A percentile compares a stretch with the other conserved stretches of the same genome.
phyloP scores from a whole-genome alignment of 2,888 invertebrate genomes.

The Drosophila birchii region DNA sequence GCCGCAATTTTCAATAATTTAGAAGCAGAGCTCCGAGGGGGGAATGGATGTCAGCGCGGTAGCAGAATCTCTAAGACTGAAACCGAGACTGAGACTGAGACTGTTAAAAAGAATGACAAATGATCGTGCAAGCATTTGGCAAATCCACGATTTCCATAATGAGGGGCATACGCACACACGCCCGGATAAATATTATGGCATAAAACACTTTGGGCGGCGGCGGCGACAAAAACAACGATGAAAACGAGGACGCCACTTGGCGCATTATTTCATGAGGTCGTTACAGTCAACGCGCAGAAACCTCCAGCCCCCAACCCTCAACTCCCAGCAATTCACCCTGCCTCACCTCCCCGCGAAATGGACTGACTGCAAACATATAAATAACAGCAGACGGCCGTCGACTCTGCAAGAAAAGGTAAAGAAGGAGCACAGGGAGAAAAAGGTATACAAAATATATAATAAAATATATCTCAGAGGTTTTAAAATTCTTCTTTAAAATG shows the following conservation, averaged over 20 bases:
- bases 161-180: slow-evolving; percentile 47
- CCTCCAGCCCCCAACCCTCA: background rate
- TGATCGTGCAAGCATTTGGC: slow-evolving; percentile 82
- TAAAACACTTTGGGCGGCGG: slow-evolving; percentile 75
- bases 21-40: slow-evolving; percentile 17
- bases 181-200: slow-evolving; percentile 80
- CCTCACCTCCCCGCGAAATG: slow-evolving; percentile 25
- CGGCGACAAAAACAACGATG: slow-evolving; percentile 29
- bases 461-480: background rate
- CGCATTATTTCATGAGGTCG: slow-evolving; percentile 81
- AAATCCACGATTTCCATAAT: slow-evolving; percentile 82
- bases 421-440: slow-evolving; percentile 1
- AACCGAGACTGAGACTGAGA: slow-evolving; percentile 31
- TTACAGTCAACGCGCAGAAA: slow-evolving; percentile 67
- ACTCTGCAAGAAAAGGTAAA: slow-evolving; percentile 1
- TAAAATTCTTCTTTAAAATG: background rate
- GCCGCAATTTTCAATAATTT: slow-evolving; percentile 70
- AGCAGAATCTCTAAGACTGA: slow-evolving; percentile 11
- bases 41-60: slow-evolving; percentile 21
- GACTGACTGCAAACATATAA: slow-evolving; percentile 63
- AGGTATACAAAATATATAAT: background rate
- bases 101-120: slow-evolving; percentile 81
- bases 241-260: slow-evolving; percentile 68
- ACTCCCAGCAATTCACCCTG: background rate
- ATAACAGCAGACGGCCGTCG: slow-evolving; percentile 60